phyloP scores from a whole-genome alignment of 2,888 invertebrate genomes.

The Hyles lineata region DNA sequence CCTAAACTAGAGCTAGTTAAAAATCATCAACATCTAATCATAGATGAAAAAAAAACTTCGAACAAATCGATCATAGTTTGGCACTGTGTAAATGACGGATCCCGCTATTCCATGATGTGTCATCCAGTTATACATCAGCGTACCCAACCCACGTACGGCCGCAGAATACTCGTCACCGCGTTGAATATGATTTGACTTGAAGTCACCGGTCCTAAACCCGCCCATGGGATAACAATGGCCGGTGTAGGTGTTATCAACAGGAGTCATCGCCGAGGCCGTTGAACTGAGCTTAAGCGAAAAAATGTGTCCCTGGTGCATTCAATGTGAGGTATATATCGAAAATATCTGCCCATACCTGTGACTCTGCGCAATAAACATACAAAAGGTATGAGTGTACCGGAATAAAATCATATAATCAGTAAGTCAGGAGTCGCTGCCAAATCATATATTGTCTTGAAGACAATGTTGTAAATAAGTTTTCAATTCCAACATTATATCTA shows the following conservation, averaged over 20 bases:
- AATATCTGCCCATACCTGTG: neutral
- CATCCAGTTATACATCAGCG: neutral
- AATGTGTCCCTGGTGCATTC: slow-evolving; percentile 30
- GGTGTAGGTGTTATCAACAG: slow-evolving; percentile 38
- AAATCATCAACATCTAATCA: too few species aligned
- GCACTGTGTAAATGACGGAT: neutral
- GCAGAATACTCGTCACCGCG: neutral
- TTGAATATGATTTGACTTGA: neutral
- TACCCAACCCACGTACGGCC: neutral
- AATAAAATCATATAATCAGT: neutral
- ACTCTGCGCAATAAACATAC: neutral
- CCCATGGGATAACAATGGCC: slow-evolving; percentile 37
- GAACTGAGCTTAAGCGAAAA: slow-evolving; percentile 34
- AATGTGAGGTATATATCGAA: neutral
- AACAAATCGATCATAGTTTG: too few species aligned
- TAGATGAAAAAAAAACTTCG: too few species aligned
- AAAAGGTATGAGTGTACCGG: neutral
- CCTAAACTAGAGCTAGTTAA: too few species aligned
- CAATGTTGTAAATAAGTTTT: too few species aligned
- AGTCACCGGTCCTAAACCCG: slow-evolving; percentile 25
- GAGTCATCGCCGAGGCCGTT: slow-evolving; percentile 37
- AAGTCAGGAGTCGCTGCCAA: neutral
- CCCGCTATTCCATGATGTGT: neutral
- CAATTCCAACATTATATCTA: too few species aligned
- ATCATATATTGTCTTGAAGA: too few species aligned